Conservation (phyloP, 2,113 vertebrate species). For the Pogona vitticeps region DNA sequence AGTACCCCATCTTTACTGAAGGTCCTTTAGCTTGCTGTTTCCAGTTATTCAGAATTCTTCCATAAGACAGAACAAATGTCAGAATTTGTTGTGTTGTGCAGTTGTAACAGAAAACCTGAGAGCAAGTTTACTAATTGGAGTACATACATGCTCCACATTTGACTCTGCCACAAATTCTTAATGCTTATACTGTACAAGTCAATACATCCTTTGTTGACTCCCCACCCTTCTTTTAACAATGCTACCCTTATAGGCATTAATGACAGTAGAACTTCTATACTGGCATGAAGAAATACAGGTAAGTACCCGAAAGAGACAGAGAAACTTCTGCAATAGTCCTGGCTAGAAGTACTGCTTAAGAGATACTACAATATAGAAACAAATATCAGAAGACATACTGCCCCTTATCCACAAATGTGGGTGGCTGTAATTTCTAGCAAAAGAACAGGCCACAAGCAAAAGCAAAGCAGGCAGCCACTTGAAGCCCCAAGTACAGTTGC, state of each 20-base stretch:
- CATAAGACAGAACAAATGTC: not conserved
- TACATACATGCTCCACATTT: not conserved
- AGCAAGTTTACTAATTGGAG: not conserved
- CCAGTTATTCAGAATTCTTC: not conserved
- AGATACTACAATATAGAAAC: not conserved
- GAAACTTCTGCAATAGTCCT: not conserved
- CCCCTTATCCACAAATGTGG: not conserved
- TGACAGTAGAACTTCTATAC: not conserved
- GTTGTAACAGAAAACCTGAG: not conserved
- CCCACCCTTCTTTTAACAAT: not conserved
- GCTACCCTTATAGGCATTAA: not conserved
- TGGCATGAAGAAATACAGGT: not conserved
- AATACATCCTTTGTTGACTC: not conserved
- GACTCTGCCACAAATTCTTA: not conserved
- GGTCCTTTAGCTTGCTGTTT: not conserved
- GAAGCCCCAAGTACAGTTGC: slow-evolving; percentile 29
- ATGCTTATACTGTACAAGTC: too few relatives aligned
- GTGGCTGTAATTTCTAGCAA: not conserved
- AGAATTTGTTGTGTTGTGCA: not conserved
- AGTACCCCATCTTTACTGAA: not conserved
- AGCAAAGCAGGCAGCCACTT: slow-evolving; percentile 30
- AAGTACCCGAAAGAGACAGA: not conserved
- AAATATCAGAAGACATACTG: slow-evolving; percentile 1
- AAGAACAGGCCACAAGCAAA: not conserved
- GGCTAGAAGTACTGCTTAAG: not conserved